These are phyloP conservation scores for Anas georgica DNA, from an alignment of 2,797 vertebrate genomes.

Conservation along the genomic window DNA sequence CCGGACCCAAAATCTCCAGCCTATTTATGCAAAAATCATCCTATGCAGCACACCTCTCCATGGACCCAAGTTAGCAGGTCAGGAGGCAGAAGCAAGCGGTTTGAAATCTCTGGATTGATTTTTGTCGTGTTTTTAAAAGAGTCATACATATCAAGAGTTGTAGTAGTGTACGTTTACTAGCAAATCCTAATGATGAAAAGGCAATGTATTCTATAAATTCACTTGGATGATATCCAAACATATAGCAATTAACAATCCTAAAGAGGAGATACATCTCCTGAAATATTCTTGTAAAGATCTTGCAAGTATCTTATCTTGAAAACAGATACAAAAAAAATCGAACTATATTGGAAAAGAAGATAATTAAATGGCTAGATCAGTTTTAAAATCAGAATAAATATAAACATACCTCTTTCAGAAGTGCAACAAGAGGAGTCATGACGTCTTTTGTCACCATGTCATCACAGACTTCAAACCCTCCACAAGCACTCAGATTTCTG, in stretches of 20 bases:
- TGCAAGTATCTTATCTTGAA: background rate
- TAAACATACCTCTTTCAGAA: conserved; percentile 89
- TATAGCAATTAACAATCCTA: background rate
- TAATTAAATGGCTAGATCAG: background rate
- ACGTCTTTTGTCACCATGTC: conserved; percentile 96
- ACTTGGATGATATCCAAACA: background rate
- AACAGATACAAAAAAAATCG: background rate
- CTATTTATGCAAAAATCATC: background rate
- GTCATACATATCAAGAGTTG: background rate
- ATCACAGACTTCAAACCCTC: conserved; percentile 94
- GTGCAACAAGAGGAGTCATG: conserved; percentile 91
- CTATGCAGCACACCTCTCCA: background rate
- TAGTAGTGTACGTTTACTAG: background rate
- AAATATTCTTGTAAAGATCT: background rate
- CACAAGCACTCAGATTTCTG: conserved; percentile 96
- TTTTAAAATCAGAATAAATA: background rate
- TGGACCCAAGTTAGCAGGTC: background rate
- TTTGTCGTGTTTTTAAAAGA: background rate
- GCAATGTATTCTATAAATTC: background rate
- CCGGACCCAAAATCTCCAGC: background rate
- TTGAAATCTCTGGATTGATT: background rate
- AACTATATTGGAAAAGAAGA: background rate
- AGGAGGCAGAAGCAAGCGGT: background rate
- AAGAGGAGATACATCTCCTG: background rate
- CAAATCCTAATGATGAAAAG: background rate